Evolutionary conservation across 2,888 invertebrate genomes (phyloP).

Genomic region (Punctoribates punctum): DNA sequence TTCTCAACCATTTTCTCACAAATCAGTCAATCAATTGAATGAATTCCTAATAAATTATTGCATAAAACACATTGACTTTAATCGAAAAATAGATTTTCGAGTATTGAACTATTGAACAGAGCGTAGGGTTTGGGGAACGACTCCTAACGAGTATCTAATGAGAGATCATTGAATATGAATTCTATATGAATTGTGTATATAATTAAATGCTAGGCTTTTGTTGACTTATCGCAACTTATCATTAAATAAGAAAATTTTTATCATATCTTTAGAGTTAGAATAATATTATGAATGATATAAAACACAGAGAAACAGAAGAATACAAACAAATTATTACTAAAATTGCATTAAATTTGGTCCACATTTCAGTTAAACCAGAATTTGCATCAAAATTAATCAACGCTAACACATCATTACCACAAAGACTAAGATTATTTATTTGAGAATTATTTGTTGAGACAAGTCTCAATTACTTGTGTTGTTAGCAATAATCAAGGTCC

Average conservation of each 20-base stretch:
- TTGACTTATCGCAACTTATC: not conserved
- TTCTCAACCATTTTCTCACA: too few relatives aligned
- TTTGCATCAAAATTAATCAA: too few relatives aligned
- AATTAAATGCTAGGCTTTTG: slow-evolving; percentile 16
- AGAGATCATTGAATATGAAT: not conserved
- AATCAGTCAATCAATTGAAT: too few relatives aligned
- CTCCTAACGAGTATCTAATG: not conserved
- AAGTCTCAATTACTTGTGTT: too few relatives aligned
- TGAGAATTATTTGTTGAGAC: not conserved
- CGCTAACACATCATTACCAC: not conserved
- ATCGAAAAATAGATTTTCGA: too few relatives aligned
- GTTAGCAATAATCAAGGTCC: slow-evolving; percentile 29
- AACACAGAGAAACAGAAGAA: not conserved
- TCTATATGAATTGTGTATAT: not conserved
- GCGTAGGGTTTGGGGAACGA: not conserved
- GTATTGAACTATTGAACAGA: too few relatives aligned
- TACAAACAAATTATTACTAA: not conserved
- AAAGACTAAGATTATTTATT: not conserved
- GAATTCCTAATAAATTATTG: too few relatives aligned
- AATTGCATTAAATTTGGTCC: too few relatives aligned
- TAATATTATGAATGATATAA: not conserved
- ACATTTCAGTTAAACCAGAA: too few relatives aligned
- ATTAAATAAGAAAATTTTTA: not conserved
- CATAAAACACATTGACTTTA: too few relatives aligned
- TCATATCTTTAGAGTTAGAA: not conserved